Conservation (phyloP, 2,888 invertebrate genomes). For the Anoplius nigerrimus region DNA sequence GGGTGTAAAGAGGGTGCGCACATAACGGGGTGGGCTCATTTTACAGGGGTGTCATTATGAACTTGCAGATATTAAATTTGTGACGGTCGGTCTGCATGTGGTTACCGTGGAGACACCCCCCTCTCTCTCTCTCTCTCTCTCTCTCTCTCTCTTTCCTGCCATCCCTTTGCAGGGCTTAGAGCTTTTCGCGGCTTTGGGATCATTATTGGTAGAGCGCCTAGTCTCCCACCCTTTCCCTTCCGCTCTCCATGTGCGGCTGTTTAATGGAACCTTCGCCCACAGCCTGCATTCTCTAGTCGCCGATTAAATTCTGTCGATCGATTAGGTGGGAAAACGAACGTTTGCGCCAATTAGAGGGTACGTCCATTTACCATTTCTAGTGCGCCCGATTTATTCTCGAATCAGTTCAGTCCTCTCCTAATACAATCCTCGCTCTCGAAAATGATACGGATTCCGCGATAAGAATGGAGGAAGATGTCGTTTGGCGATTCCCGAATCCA, state of each 20-base stretch:
- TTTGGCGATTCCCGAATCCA: too few relatives aligned
- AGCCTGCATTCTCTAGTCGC: conserved; percentile 31
- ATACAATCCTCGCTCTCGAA: too few relatives aligned
- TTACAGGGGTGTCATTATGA: conserved; percentile 61
- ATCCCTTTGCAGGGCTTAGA: conserved; percentile 17
- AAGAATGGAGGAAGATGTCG: too few relatives aligned
- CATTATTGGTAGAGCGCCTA: conserved; percentile 55
- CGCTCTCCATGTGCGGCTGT: conserved; percentile 40
- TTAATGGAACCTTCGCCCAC: conserved; percentile 50
- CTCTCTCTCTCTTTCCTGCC: conserved; percentile 36
- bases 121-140: conserved; percentile 34
- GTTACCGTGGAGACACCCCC: conserved; percentile 63
- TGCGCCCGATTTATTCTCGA: too few relatives aligned
- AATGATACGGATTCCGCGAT: too few relatives aligned
- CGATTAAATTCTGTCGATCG: conserved; percentile 57
- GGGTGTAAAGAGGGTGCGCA: conserved; percentile 2
- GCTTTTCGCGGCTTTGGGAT: conserved; percentile 55
- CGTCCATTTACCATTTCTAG: too few relatives aligned
- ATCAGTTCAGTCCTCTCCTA: too few relatives aligned
- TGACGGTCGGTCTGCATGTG: conserved; percentile 56
- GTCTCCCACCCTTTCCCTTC: too few relatives aligned
- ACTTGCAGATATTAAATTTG: conserved; percentile 61
- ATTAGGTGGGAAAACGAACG: conserved; percentile 39
- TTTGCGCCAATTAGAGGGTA: too few relatives aligned
- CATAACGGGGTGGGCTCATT: conserved; percentile 46